phyloP scores from a whole-genome alignment of 2,797 vertebrate species.

The Petrocephalus sullivani region DNA sequence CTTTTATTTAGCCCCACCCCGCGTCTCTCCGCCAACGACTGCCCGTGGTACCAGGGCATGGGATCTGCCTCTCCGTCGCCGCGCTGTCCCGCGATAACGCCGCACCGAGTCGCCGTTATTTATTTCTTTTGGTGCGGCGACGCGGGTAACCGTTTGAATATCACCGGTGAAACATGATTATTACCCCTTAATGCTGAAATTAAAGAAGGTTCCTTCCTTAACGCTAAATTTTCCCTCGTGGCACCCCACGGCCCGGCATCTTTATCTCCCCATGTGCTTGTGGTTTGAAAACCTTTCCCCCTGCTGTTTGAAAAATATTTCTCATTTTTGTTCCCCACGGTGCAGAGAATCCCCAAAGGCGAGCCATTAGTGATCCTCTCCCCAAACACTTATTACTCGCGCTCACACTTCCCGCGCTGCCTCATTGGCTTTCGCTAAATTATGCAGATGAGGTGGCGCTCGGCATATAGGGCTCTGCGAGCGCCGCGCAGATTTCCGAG shows the following conservation, averaged over 20 bases:
- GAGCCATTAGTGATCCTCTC: constrained; percentile 99
- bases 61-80: constrained; percentile 11
- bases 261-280: constrained; percentile 83
- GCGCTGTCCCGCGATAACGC: constrained; percentile 56
- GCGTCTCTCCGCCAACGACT: constrained; percentile 41
- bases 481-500: constrained; percentile 80
- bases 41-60: background rate
- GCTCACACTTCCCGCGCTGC: constrained; percentile 87
- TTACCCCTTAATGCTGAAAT: constrained; percentile 90
- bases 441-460: constrained; percentile 75
- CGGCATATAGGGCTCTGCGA: constrained; percentile 79
- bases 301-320: constrained; percentile 88
- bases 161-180: constrained; percentile 96
- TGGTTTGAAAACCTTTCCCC: constrained; percentile 83
- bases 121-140: constrained; percentile 82
- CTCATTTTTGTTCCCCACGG: constrained; percentile 81
- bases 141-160: constrained; percentile 98
- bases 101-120: constrained; percentile 45
- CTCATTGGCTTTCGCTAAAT: constrained; percentile 81
- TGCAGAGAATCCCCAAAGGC: constrained; percentile 99
- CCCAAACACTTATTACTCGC: constrained; percentile 99
- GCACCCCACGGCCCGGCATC: constrained; percentile 78
- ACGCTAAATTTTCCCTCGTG: constrained; percentile 80
- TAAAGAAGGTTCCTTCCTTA: constrained; percentile 75
- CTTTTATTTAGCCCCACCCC: constrained; percentile 65